A percentile compares a stretch with the other conserved stretches of the same genome.
Conservation (phyloP, 2,113 vertebrate genomes). For the Pleuronectes platessa region DNA sequence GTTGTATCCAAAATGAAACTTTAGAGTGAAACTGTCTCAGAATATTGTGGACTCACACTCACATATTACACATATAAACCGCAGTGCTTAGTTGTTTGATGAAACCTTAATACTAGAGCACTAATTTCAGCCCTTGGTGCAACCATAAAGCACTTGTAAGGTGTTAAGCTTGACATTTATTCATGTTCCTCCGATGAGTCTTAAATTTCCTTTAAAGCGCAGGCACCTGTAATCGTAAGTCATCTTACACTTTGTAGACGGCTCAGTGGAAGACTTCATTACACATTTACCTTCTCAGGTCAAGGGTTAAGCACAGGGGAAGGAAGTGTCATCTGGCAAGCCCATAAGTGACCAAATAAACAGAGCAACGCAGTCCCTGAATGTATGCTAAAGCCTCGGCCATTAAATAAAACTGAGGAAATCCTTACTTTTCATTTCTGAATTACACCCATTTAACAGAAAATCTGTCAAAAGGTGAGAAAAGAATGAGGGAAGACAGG, state of each 20-base stretch:
- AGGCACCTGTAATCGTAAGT: conserved; percentile 70
- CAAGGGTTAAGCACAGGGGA: conserved; percentile 92
- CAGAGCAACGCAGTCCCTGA: conserved; percentile 76
- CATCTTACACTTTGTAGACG: conserved; percentile 83
- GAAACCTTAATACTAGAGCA: neutral
- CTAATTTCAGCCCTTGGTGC: conserved; percentile 9
- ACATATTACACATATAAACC: neutral
- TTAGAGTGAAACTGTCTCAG: neutral
- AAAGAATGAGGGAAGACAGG: conserved; percentile 64
- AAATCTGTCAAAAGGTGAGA: conserved; percentile 79
- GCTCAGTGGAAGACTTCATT: conserved; percentile 85
- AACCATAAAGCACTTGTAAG: conserved; percentile 55
- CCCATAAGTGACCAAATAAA: conserved; percentile 84
- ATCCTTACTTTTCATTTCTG: conserved; percentile 76
- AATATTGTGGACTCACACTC: neutral
- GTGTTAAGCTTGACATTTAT: conserved; percentile 55
- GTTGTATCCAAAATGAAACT: neutral
- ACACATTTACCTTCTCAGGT: conserved; percentile 87
- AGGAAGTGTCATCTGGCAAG: conserved; percentile 89
- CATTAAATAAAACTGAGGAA: conserved; percentile 85
- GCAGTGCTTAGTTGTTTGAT: conserved; percentile 9
- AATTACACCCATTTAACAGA: conserved; percentile 76
- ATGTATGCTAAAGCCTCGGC: conserved; percentile 78
- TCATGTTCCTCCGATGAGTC: conserved; percentile 53
- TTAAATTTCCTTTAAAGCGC: conserved; percentile 71